Base-by-base conservation (phyloP, 23 tunicate species). In the Trididemnum nubilum region DNA sequence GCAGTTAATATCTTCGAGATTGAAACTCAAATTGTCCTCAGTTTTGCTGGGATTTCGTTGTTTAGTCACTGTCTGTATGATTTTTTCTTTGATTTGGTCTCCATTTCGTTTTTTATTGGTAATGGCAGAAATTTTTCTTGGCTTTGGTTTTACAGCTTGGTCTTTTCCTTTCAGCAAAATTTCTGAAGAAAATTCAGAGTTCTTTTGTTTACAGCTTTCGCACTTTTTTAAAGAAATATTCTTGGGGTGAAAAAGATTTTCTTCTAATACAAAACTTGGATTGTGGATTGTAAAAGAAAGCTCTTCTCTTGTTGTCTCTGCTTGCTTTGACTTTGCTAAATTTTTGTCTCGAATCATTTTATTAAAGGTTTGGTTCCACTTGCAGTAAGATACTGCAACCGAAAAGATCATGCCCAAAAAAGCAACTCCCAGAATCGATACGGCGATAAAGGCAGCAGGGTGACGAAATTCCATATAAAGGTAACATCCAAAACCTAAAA, bases 391-490 rank as follows among this genome's bases (percentile, higher is more conserved):
- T 21, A 25, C 21, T 3, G 25, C 35, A 19, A 35, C n/a, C 3
- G 63, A 65, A 65, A 38, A 39, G 0, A 80, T 61, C 54, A 65
- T 80, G 63, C 52, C 37, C 26, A 80, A 65, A 9, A 21, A 15
- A 23, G 61, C 27, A 24, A 38, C 35, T 4, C 61, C 61, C 34
- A 80, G 28, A 1, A 80, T 65, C 29, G 75, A 24, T 15, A 80
- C 65, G 9, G 73, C 84, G 24, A 80, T 80, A 1, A 80, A 26
- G 26, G 84, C 84, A 64, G 84, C 84, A 49, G 39, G 38, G 5
- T 35, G 84, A 12, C 30, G 75, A 65, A 80, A 80, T 40, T 80
- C 84, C 84, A 80, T 80, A 66, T 80, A 80, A 40, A 80, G 31
- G 61, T 80, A 65, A 28, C 84, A 65, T 2, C 63, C 75, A 36